Evolutionary conservation across 2,113 vertebrate species (phyloP).

Genomic region (Pygoscelis adeliae): DNA sequence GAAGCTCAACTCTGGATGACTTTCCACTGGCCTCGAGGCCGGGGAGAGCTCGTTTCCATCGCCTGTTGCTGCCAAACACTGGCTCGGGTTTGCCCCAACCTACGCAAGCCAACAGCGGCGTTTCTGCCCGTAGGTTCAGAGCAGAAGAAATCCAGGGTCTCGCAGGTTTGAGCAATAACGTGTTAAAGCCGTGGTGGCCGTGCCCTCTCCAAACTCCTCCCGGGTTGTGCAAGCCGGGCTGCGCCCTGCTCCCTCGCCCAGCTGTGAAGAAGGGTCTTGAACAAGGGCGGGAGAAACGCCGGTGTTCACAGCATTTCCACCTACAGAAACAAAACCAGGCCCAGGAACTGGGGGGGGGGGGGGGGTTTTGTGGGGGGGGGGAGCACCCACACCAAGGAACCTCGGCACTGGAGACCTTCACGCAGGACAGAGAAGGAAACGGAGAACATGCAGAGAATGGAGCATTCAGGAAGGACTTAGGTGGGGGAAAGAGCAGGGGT

Average conservation of each 20-base stretch:
- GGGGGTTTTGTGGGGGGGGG: no score
- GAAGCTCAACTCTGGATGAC: background rate
- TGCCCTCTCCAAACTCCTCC: background rate
- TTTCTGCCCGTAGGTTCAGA: background rate
- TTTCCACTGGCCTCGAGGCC: background rate
- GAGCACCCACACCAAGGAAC: background rate
- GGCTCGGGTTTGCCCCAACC: background rate
- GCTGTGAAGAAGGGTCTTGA: background rate
- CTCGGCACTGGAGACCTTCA: background rate
- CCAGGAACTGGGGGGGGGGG: background rate
- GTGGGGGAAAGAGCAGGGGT: background rate
- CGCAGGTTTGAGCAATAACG: fast-evolving
- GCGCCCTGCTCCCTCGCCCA: background rate
- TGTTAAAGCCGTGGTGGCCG: fast-evolving
- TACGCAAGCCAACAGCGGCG: fast-evolving
- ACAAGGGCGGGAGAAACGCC: background rate
- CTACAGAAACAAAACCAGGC: background rate
- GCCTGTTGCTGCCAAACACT: fast-evolving
- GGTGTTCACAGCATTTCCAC: fast-evolving
- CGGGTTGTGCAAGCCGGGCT: background rate
- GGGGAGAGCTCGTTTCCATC: background rate
- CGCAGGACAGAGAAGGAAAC: background rate
- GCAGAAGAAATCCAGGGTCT: background rate
- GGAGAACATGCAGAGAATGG: background rate
- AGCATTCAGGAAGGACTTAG: background rate